Evolutionary conservation across 2,888 invertebrate species (phyloP).

Genomic region (Agonum fuliginosum): DNA sequence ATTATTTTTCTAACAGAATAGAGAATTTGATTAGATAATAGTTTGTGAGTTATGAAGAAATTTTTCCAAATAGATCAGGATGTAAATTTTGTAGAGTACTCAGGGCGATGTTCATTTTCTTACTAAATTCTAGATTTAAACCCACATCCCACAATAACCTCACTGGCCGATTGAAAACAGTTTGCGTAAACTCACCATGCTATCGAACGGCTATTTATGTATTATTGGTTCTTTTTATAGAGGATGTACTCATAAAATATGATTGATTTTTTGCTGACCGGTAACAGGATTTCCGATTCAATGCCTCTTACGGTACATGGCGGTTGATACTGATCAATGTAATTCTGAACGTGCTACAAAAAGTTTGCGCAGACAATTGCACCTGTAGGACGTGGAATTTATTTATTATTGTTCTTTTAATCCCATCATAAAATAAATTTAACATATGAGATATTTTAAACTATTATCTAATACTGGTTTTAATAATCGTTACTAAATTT

Average conservation of each 20-base stretch:
- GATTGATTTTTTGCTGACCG: constrained; percentile 10
- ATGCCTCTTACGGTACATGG: constrained; percentile 23
- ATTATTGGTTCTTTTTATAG: not conserved
- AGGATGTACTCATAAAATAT: not conserved
- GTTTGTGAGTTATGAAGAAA: too few species aligned
- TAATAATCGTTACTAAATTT: not conserved
- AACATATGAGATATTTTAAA: too few species aligned
- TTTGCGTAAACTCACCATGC: too few species aligned
- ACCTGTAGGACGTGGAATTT: not conserved
- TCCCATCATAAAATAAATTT: not conserved
- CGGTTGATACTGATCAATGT: not conserved
- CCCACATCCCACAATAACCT: too few species aligned
- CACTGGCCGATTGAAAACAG: too few species aligned
- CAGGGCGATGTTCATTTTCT: too few species aligned
- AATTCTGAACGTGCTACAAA: not conserved
- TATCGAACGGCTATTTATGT: not conserved
- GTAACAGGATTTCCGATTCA: constrained; percentile 29
- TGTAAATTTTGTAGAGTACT: too few species aligned
- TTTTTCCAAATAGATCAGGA: too few species aligned
- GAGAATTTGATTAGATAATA: too few species aligned
- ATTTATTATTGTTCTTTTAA: not conserved
- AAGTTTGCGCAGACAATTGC: not conserved
- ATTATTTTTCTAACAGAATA: too few species aligned
- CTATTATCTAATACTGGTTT: too few species aligned
- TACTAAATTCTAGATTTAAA: too few species aligned